Conservation (phyloP, 2,888 invertebrate genomes). For the Chirona hameri region DNA sequence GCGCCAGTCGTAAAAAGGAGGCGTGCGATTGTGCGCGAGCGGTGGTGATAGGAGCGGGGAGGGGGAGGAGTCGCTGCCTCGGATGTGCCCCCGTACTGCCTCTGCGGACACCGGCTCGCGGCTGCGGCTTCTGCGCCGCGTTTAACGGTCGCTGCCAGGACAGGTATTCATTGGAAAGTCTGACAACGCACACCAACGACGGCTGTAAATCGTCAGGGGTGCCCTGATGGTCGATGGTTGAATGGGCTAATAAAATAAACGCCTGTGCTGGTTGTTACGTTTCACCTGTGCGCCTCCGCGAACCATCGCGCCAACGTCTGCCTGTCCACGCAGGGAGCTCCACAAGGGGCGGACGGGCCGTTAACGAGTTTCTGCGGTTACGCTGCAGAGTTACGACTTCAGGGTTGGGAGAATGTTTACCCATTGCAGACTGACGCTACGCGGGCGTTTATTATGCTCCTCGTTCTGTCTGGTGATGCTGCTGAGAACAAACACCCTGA, state of each 20-base stretch:
- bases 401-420: background rate
- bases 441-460: background rate
- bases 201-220: background rate
- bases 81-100: too few relatives aligned
- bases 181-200: background rate
- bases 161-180: background rate
- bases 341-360: too few relatives aligned
- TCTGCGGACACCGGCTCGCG: too few relatives aligned
- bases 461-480: too few relatives aligned
- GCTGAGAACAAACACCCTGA: too few relatives aligned
- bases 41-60: background rate
- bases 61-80: too few relatives aligned
- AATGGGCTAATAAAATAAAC: background rate
- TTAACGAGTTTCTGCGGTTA: too few relatives aligned
- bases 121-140: background rate
- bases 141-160: background rate
- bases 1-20: background rate
- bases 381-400: too few relatives aligned
- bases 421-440: background rate
- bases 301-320: too few relatives aligned
- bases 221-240: background rate
- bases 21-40: background rate
- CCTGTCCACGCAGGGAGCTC: too few relatives aligned
- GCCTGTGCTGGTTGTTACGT: background rate
- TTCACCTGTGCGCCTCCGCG: too few relatives aligned